Evolutionary conservation across 2,113 vertebrate genomes (phyloP).

Genomic region (Riparia riparia): DNA sequence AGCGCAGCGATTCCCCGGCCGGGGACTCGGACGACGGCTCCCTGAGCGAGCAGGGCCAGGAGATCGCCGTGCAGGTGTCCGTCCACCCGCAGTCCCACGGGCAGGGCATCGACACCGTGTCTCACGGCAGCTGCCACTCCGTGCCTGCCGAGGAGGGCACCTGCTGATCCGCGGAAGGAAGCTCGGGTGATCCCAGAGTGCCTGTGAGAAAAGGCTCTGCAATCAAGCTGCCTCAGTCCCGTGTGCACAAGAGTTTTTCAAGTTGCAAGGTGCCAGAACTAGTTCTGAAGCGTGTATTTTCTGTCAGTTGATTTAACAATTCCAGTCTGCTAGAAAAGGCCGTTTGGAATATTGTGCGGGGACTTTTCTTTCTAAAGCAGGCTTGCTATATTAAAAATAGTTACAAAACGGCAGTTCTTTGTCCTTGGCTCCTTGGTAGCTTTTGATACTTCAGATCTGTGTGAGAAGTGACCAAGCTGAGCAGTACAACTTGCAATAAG

Average conservation of each 20-base stretch:
- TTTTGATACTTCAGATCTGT: neutral
- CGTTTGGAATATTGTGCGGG: neutral
- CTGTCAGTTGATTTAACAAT: neutral
- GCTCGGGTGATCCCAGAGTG: neutral
- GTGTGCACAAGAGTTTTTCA: slow-evolving; percentile 21
- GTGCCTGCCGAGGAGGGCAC: slow-evolving; percentile 59
- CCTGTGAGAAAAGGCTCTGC: neutral
- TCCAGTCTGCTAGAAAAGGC: neutral
- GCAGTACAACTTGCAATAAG: slow-evolving; percentile 43
- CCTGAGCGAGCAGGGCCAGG: slow-evolving; percentile 75
- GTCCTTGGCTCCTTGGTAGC: neutral
- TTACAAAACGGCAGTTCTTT: neutral
- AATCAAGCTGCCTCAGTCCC: slow-evolving; percentile 4
- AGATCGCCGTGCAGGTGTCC: slow-evolving; percentile 84
- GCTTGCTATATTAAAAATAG: neutral
- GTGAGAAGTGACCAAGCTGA: slow-evolving; percentile 1
- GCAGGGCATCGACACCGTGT: slow-evolving; percentile 69
- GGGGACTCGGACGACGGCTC: slow-evolving; percentile 81
- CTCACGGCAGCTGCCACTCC: slow-evolving; percentile 74
- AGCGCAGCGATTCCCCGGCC: slow-evolving; percentile 75
- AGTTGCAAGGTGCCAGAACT: slow-evolving; percentile 53
- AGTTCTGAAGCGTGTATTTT: neutral
- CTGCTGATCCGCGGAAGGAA: slow-evolving; percentile 1
- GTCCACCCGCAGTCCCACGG: slow-evolving; percentile 76
- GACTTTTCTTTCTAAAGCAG: slow-evolving; percentile 18